Evolutionary conservation across 2,888 invertebrate species (phyloP).

Genomic region (Tipula vernalis): DNA sequence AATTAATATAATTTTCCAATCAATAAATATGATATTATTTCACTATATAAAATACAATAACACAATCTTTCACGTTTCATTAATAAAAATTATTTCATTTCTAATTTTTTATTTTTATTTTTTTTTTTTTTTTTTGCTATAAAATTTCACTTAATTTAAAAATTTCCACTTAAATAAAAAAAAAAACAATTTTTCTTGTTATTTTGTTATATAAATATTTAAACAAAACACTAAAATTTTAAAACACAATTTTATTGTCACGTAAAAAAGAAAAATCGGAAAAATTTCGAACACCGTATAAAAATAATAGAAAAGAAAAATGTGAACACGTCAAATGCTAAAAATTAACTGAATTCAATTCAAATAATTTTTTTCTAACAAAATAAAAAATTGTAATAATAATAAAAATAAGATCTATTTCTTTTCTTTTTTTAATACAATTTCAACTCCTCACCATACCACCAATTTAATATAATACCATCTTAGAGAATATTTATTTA

Average conservation of each 20-base stretch:
- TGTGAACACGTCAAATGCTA: not conserved
- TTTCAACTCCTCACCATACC: not conserved
- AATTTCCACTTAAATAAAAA: not conserved
- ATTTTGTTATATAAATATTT: too few relatives aligned
- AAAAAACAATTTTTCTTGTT: not conserved
- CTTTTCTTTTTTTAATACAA: not conserved
- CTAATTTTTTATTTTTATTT: not conserved
- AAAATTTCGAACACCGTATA: not conserved
- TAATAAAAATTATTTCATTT: not conserved
- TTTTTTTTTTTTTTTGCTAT: too few relatives aligned
- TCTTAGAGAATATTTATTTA: conserved; percentile 4
- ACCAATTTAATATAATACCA: conserved; percentile 4
- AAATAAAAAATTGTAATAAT: not conserved
- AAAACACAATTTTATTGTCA: not conserved
- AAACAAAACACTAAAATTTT: not conserved
- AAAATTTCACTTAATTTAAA: not conserved
- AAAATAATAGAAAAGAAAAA: not conserved
- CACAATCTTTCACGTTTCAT: conserved; percentile 4
- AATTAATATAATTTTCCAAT: not conserved
- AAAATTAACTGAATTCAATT: not conserved
- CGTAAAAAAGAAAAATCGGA: not conserved
- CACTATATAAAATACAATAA: not conserved
- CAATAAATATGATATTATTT: not conserved
- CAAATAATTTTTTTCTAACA: not conserved
- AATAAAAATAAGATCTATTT: conserved; percentile 4